phyloP scores from a whole-genome alignment of 2,797 vertebrate genomes.

The Silurus aristotelis region DNA sequence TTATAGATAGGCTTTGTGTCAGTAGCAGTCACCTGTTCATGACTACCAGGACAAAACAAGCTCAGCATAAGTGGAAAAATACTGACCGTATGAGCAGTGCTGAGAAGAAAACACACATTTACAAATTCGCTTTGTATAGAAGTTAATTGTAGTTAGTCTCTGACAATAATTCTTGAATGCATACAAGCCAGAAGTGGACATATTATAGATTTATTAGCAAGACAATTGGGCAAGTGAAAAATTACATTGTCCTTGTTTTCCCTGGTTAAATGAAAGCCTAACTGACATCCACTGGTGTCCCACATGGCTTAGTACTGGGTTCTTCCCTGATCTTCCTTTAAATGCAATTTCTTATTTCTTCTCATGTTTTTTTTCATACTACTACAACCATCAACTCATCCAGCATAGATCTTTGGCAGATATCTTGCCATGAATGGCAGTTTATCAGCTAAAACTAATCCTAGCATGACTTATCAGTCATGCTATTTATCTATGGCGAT shows the following conservation, averaged over 20 bases:
- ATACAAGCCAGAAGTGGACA: background rate
- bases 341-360: background rate
- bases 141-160: background rate
- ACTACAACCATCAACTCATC: background rate
- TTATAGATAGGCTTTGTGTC: conserved; percentile 65
- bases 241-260: background rate
- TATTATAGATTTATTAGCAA: background rate
- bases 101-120: background rate
- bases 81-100: conserved; percentile 64
- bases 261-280: background rate
- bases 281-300: background rate
- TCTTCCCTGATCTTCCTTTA: background rate
- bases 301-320: background rate
- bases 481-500: background rate
- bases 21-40: conserved; percentile 63
- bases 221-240: background rate
- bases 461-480: background rate
- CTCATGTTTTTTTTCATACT: background rate
- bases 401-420: background rate
- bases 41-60: conserved; percentile 64
- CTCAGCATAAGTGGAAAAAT: conserved; percentile 55
- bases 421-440: background rate
- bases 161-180: background rate
- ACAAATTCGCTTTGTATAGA: background rate
- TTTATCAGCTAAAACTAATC: background rate